phyloP scores from a whole-genome alignment of 2,113 vertebrate genomes.

The Gavia stellata region DNA sequence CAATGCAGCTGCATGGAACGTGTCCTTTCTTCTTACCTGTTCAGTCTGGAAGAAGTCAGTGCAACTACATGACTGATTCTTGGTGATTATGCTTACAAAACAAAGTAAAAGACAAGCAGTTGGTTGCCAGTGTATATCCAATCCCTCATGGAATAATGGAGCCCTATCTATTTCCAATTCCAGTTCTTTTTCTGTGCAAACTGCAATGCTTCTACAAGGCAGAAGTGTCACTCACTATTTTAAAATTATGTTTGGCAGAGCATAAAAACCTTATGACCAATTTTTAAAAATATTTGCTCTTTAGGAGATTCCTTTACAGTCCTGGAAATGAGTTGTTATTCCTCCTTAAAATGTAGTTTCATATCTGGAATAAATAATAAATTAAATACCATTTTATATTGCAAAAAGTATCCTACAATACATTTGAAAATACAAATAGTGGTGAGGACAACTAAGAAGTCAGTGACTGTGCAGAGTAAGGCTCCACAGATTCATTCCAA shows the following conservation, averaged over 20 bases:
- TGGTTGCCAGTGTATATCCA: neutral
- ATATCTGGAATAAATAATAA: neutral
- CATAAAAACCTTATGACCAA: neutral
- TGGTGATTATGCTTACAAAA: neutral
- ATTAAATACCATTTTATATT: neutral
- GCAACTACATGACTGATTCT: neutral
- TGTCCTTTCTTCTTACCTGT: neutral
- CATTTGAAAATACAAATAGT: neutral
- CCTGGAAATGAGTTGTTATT: neutral
- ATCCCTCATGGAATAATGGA: neutral
- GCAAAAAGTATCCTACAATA: neutral
- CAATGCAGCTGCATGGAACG: neutral
- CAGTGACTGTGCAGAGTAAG: neutral
- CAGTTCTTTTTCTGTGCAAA: neutral
- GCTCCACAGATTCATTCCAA: neutral
- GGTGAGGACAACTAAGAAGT: neutral
- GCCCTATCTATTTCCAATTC: neutral
- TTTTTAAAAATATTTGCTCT: neutral
- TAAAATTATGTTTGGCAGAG: neutral
- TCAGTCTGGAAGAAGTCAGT: neutral
- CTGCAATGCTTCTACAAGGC: neutral
- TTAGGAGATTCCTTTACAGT: neutral
- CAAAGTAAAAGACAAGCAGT: neutral
- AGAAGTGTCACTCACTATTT: neutral
- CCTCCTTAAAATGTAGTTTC: neutral